These are phyloP conservation scores for Cryptophagus acutangulus DNA, from an alignment of 2,888 invertebrate species.

Conservation along the genomic window DNA sequence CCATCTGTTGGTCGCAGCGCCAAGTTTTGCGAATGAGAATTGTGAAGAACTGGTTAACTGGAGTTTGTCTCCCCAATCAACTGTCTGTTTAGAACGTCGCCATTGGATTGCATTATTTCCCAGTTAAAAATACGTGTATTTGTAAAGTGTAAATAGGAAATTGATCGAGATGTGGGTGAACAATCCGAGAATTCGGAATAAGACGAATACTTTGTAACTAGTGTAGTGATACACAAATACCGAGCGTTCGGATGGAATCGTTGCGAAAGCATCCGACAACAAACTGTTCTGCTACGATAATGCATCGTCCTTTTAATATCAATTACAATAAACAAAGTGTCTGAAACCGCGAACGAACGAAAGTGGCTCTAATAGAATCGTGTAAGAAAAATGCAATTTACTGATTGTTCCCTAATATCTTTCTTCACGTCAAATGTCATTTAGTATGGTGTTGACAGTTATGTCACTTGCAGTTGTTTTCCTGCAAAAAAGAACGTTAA, in stretches of 20 bases:
- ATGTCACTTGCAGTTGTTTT: conserved; percentile 42
- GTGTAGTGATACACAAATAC: conserved; percentile 25
- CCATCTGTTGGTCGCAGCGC: conserved; percentile 17
- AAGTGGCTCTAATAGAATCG: conserved; percentile 2
- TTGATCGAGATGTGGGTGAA: conserved; percentile 21
- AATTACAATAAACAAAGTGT: conserved; percentile 28
- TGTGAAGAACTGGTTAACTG: conserved; percentile 45
- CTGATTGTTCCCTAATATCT: conserved; percentile 34
- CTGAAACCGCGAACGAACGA: conserved; percentile 20
- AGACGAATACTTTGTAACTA: conserved; percentile 24
- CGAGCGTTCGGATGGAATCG: conserved; percentile 38
- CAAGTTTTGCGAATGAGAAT: conserved; percentile 29
- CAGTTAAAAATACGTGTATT: conserved; percentile 36
- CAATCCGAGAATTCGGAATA: conserved; percentile 21
- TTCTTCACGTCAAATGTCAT: conserved; percentile 42
- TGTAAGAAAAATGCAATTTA: conserved; percentile 25
- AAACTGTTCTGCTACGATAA: conserved; percentile 42
- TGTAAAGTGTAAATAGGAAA: conserved; percentile 25
- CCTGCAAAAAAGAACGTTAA: conserved; percentile 35
- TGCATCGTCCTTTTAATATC: conserved; percentile 41
- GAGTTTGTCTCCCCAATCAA: conserved; percentile 49
- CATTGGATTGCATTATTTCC: conserved; percentile 43
- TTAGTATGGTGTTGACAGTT: conserved; percentile 46
- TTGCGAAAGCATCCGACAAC: conserved; percentile 43
- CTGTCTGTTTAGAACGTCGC: conserved; percentile 48